Evolutionary conservation across 2,797 vertebrate genomes (phyloP).

Genomic region (Amblyopsis hoosieri): DNA sequence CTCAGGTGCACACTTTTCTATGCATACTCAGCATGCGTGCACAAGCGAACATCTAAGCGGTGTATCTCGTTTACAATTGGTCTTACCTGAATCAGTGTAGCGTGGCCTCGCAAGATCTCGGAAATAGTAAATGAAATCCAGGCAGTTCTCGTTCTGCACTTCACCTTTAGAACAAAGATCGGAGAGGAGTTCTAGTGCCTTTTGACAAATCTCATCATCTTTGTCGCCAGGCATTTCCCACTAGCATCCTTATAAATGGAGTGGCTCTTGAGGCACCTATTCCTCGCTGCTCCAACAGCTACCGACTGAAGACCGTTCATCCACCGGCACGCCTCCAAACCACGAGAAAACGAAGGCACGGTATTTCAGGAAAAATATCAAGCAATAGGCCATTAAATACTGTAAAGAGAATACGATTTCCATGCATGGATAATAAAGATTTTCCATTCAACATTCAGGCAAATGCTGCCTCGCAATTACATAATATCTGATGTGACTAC

Average conservation of each 20-base stretch:
- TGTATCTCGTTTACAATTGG: constrained; percentile 13
- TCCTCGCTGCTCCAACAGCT: constrained; percentile 47
- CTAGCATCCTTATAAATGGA: constrained; percentile 92
- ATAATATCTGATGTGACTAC: constrained; percentile 17
- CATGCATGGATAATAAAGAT: constrained; percentile 8
- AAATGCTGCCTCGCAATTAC: constrained; percentile 11
- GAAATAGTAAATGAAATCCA: constrained; percentile 96
- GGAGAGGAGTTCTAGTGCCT: constrained; percentile 94
- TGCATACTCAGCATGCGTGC: constrained; percentile 17
- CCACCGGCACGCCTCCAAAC: constrained; percentile 58
- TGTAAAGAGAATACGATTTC: constrained; percentile 4
- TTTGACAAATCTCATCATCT: constrained; percentile 98
- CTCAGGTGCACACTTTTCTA: constrained; percentile 3
- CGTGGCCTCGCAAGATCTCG: constrained; percentile 92
- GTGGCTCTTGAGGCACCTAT: constrained; percentile 56
- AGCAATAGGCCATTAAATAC: constrained; percentile 30
- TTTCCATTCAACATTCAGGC: constrained; percentile 14
- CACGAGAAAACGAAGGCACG: constrained; percentile 22
- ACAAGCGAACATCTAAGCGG: background rate
- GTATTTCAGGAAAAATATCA: background rate
- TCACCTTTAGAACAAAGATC: constrained; percentile 95
- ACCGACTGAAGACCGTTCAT: constrained; percentile 37
- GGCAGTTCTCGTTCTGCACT: constrained; percentile 93
- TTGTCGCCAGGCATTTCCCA: constrained; percentile 98
- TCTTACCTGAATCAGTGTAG: constrained; percentile 90